Evolutionary conservation across 2,113 vertebrate species (phyloP), one percentile per base, ranked within the genome.

Genomic region (Hymenochirus boettgeri): DNA sequence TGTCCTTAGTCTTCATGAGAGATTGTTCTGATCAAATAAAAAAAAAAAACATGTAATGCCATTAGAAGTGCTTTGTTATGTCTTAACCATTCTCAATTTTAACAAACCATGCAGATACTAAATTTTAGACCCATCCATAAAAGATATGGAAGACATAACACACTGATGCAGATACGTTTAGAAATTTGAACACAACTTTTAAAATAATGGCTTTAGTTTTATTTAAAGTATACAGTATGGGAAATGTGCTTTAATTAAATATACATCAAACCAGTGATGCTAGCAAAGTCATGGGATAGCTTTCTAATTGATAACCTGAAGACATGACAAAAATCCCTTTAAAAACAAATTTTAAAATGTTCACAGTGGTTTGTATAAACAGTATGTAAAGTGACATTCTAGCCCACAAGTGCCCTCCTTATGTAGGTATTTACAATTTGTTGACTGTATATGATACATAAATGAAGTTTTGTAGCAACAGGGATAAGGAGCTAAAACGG

Each of bases 291-390:
- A 70, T 70, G 75, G 62, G 79, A 77, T 18, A 25, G n/a, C n/a
- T n/a, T n/a, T 73, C 73, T 54, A 10, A 74, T 74, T 0, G 51
- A 85, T 48, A 79, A 77, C 83, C 72, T 29, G 47, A 72, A 80
- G 79, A 80, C 78, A 66, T 69, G 78, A 86, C 80, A 70, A 84
- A 84, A 75, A 85, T 85, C 85, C 83, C 85, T 88, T 85, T 82
- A 74, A 85, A n/a, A 82, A 67, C 39, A 19, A 78, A 79, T 64
- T 7, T 78, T 78, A 76, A 80, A 77, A 54, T 48, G 74, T 89
- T 89, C 88, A 89, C 87, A 89, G 86, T 88, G 87, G 83, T 85
- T 78, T 78, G 73, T 83, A 86, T 74, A 70, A 82, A 89, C 84
- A 84, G 75, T 70, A 82, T 80, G 80, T 58, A 67, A 78, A 75